Evolutionary conservation across 2,888 invertebrate species (phyloP).

Genomic region (Fissipunctia ypsillon): DNA sequence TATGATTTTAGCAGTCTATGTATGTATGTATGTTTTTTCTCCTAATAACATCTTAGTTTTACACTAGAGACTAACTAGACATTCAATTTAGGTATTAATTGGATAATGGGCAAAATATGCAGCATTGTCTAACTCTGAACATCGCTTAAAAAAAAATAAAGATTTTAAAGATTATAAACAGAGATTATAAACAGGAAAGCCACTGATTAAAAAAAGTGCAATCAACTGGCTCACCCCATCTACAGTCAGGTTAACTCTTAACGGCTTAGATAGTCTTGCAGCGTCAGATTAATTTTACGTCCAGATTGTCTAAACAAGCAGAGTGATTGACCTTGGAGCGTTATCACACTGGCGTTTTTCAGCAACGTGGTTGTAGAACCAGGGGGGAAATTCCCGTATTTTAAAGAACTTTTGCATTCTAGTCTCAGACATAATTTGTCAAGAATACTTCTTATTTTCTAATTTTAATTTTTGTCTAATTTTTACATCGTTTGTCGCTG

Average conservation of each 20-base stretch:
- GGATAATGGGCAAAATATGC: background rate
- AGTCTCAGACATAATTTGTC: background rate
- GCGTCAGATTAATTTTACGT: constrained; percentile 57
- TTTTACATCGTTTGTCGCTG: background rate
- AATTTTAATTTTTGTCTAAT: too few relatives aligned
- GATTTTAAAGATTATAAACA: too few relatives aligned
- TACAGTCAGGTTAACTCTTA: constrained; percentile 17
- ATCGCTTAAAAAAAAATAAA: background rate
- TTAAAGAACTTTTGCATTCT: background rate
- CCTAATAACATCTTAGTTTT: background rate
- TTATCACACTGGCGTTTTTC: constrained; percentile 3
- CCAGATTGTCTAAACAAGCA: constrained; percentile 57
- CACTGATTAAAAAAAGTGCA: constrained; percentile 37
- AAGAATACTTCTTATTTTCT: background rate
- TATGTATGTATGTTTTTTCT: background rate
- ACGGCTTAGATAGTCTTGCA: constrained; percentile 41
- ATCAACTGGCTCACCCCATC: constrained; percentile 18
- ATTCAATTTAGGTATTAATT: background rate
- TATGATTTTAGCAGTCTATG: too few relatives aligned
- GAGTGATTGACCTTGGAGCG: constrained; percentile 54
- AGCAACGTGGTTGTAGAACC: background rate
- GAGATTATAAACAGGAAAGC: background rate
- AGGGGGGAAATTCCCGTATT: background rate
- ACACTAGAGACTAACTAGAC: background rate
- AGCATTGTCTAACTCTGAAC: too few relatives aligned